Evolutionary conservation across 2,797 vertebrate genomes (phyloP).

Genomic region (Myiothlypis coronata): DNA sequence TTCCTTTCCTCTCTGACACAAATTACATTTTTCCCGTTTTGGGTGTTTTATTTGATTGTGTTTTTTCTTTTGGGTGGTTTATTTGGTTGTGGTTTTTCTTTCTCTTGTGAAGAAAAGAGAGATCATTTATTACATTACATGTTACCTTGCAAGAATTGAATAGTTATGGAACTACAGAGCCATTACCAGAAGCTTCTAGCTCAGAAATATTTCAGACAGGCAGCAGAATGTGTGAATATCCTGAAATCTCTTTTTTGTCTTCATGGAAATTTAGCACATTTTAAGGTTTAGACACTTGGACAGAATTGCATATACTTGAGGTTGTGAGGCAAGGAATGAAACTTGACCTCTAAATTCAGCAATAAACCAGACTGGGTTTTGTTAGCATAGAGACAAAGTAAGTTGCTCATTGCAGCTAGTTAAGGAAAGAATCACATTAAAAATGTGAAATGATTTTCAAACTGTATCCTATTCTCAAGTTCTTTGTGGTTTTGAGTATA

Average conservation of each 20-base stretch:
- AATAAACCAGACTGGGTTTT: neutral
- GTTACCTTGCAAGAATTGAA: neutral
- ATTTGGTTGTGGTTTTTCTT: neutral
- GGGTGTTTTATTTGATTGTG: neutral
- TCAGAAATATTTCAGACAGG: neutral
- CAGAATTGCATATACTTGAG: neutral
- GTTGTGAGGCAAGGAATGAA: neutral
- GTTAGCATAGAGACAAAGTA: neutral
- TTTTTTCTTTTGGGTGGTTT: neutral
- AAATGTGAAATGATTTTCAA: neutral
- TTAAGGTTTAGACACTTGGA: neutral
- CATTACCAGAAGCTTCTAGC: neutral
- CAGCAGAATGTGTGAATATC: neutral
- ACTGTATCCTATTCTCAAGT: neutral
- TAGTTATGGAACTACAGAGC: neutral
- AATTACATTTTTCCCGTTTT: slow-evolving; percentile 4
- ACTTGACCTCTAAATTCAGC: neutral
- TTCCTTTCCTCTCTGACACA: slow-evolving; percentile 11
- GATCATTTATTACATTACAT: neutral
- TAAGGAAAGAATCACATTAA: neutral
- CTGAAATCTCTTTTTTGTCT: neutral
- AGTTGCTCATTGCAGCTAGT: neutral
- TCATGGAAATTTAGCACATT: neutral
- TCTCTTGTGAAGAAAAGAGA: neutral
- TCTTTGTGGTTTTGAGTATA: neutral